Evolutionary conservation across 2,113 vertebrate species (phyloP).

Genomic region (Platanista minor): DNA sequence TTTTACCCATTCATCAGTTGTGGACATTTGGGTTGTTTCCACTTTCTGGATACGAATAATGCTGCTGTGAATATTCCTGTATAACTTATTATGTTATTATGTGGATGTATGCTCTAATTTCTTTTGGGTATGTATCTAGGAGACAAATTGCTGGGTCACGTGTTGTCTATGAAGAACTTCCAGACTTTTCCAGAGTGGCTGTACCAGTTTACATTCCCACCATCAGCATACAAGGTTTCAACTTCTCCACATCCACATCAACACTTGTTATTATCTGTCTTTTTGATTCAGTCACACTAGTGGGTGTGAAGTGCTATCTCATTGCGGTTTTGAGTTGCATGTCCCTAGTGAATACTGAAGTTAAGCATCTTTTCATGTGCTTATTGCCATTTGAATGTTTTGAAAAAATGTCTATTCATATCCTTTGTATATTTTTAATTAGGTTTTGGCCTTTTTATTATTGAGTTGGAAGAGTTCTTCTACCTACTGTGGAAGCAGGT

Average conservation of each 20-base stretch:
- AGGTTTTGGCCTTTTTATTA: background rate
- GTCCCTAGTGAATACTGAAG: background rate
- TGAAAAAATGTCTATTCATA: background rate
- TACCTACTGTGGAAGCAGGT: background rate
- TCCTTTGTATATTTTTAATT: background rate
- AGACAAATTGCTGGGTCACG: background rate
- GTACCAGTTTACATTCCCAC: background rate
- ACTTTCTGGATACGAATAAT: background rate
- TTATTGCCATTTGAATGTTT: background rate
- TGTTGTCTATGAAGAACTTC: background rate
- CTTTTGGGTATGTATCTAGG: background rate
- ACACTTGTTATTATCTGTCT: background rate
- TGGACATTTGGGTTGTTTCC: background rate
- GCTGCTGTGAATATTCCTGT: background rate
- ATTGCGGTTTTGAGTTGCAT: background rate
- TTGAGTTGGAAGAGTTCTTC: background rate
- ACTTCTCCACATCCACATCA: background rate
- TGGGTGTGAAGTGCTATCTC: background rate
- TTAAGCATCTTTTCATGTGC: background rate
- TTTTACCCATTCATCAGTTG: background rate
- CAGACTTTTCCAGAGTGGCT: background rate
- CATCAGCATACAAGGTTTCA: background rate
- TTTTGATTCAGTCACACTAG: background rate
- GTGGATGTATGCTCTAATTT: background rate
- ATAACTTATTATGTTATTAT: background rate